Evolutionary conservation across 2,888 invertebrate genomes (phyloP).

Genomic region (Polyommatus iphigenia): DNA sequence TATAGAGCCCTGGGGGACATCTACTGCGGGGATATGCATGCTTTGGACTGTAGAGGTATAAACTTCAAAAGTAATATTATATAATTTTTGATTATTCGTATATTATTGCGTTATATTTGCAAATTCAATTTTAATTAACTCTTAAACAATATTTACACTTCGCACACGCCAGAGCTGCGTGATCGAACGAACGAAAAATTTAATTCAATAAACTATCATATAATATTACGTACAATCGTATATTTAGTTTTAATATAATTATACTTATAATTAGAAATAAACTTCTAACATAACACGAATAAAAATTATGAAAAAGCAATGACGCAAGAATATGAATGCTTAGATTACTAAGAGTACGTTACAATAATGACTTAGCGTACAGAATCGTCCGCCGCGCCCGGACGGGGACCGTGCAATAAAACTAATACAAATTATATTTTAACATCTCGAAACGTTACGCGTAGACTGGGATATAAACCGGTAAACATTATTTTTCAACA

Average conservation of each 20-base stretch:
- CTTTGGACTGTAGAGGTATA: slow-evolving; percentile 28
- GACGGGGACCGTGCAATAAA: slow-evolving; percentile 23
- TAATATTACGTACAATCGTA: slow-evolving; percentile 23
- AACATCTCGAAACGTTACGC: slow-evolving; percentile 23
- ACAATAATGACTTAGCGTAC: slow-evolving; percentile 30
- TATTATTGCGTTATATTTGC: slow-evolving; percentile 25
- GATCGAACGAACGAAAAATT: background rate
- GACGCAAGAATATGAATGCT: slow-evolving; percentile 16
- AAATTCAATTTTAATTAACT: slow-evolving; percentile 12
- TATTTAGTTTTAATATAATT: slow-evolving; percentile 19
- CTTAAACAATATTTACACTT: slow-evolving; percentile 29
- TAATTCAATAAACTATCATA: slow-evolving; percentile 16
- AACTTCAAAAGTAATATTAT: slow-evolving; percentile 15
- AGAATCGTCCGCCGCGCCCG: slow-evolving; percentile 1
- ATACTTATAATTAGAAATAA: slow-evolving; percentile 28
- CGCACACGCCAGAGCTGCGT: background rate
- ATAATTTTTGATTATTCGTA: slow-evolving; percentile 25
- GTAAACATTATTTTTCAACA: slow-evolving; percentile 28
- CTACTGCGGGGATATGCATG: slow-evolving; percentile 12
- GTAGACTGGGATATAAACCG: slow-evolving; percentile 26
- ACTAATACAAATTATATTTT: slow-evolving; percentile 25
- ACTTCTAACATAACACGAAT: slow-evolving; percentile 29
- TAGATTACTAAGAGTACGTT: slow-evolving; percentile 22
- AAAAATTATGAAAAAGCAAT: slow-evolving; percentile 29
- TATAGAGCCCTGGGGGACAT: slow-evolving; percentile 26